Percentiles rank a stretch among this genome's conserved stretches.
phyloP scores from a whole-genome alignment of 1,140 invertebrate species.

The Penaeus chinensis region DNA sequence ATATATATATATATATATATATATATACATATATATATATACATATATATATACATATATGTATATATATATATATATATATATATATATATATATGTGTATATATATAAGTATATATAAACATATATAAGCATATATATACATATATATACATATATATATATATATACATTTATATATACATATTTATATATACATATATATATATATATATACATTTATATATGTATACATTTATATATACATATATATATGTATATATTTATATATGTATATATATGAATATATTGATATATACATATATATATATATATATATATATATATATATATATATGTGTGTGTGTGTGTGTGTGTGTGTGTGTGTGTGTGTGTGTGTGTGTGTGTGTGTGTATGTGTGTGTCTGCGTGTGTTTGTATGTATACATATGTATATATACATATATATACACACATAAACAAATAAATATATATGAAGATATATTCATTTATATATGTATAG shows the following conservation, averaged over 20 bases:
- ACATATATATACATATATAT: constrained; percentile 14
- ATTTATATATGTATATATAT: constrained; percentile 16
- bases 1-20: too few relatives aligned
- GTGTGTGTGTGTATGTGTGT: neutral
- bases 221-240: neutral
- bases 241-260: neutral
- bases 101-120: constrained; percentile 26
- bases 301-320: too few relatives aligned
- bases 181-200: neutral
- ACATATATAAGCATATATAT: constrained; percentile 9
- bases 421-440: neutral
- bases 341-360: neutral
- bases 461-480: neutral
- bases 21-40: too few relatives aligned
- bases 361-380: neutral
- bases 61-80: constrained; percentile 28
- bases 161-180: too few relatives aligned
- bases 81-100: constrained; percentile 30
- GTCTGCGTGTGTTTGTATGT: neutral
- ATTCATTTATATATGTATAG: neutral
- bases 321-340: neutral
- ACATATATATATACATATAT: neutral
- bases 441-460: neutral
- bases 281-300: neutral
- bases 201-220: neutral